These are phyloP conservation scores for Eudyptes chrysolophus DNA, from an alignment of 2,113 vertebrate species.

Conservation along the genomic window DNA sequence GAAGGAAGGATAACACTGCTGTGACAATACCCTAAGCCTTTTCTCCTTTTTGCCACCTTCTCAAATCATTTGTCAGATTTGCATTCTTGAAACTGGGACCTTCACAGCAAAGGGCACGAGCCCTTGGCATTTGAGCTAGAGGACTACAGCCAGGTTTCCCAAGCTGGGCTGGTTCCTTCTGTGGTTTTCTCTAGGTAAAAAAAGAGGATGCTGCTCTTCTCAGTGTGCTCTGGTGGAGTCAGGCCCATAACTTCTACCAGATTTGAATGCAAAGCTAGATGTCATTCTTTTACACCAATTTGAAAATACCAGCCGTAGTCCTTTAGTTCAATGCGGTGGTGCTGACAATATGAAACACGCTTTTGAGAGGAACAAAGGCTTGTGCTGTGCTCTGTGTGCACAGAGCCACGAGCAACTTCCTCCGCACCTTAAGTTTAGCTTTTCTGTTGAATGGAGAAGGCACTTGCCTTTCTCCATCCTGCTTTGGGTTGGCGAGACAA, in stretches of 20 bases:
- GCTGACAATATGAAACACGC: not conserved
- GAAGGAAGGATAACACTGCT: not conserved
- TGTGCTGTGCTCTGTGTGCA: not conserved
- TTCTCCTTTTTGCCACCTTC: not conserved
- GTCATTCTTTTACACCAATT: not conserved
- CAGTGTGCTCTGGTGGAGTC: not conserved
- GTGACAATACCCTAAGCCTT: not conserved
- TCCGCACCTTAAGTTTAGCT: not conserved
- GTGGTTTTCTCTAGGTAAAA: not conserved
- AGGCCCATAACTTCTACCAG: not conserved
- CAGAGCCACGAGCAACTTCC: not conserved
- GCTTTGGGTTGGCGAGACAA: not conserved
- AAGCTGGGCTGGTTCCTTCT: not conserved
- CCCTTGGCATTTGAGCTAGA: not conserved
- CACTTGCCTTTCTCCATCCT: not conserved
- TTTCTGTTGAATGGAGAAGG: not conserved
- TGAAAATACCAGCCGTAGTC: not conserved
- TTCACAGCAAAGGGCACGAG: not conserved
- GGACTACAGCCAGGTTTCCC: not conserved
- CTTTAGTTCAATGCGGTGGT: accelerated
- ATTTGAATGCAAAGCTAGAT: not conserved
- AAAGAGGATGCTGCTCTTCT: not conserved
- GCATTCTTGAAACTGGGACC: not conserved
- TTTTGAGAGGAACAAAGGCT: not conserved
- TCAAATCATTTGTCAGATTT: not conserved